These are phyloP conservation scores for Sakesphorus luctuosus DNA, from an alignment of 2,113 vertebrate genomes.

Conservation along the genomic window DNA sequence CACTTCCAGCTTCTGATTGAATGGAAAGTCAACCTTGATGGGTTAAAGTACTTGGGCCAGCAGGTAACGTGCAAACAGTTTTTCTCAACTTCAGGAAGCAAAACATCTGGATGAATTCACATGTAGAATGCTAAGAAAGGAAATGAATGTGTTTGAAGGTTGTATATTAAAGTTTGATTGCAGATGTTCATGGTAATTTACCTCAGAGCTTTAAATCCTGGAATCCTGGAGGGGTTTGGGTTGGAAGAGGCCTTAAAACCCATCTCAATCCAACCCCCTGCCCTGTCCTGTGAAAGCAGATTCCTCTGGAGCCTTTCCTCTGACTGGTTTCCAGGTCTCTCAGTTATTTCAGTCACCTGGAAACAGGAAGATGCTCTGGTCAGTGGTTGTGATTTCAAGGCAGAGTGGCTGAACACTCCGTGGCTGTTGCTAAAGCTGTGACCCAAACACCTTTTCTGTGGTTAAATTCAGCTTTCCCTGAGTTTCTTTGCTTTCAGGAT, in stretches of 20 bases:
- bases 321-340: background rate
- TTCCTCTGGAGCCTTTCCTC: background rate
- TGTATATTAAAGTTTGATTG: background rate
- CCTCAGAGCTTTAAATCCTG: background rate
- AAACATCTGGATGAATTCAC: background rate
- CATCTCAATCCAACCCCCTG: background rate
- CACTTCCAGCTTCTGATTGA: slow-evolving; percentile 91
- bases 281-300: too few species aligned
- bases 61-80: slow-evolving; percentile 80
- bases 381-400: background rate
- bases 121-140: background rate
- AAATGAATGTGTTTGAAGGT: background rate
- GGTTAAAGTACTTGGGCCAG: slow-evolving; percentile 93
- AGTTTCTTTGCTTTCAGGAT: background rate
- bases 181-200: background rate
- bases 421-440: background rate
- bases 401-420: background rate
- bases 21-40: slow-evolving; percentile 95
- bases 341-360: background rate
- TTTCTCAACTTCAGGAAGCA: background rate
- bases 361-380: background rate
- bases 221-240: background rate
- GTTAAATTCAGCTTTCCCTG: background rate
- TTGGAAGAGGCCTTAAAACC: background rate
- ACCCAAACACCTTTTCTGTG: background rate